Evolutionary conservation across 2,888 invertebrate species (phyloP).

Genomic region (Dione juno): DNA sequence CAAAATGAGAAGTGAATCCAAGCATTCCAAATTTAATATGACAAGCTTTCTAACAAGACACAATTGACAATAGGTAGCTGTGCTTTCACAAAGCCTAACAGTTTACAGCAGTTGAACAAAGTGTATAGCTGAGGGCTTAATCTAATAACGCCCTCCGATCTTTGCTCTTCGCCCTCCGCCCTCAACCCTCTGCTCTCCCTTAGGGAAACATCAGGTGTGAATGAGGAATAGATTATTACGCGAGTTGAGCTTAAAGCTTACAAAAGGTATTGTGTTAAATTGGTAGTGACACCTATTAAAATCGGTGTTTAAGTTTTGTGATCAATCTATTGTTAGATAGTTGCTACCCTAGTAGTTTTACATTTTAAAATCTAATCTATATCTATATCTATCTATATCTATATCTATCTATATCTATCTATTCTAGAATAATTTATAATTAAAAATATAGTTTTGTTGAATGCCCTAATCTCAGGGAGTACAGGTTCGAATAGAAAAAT

Average conservation of each 20-base stretch:
- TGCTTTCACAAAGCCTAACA: slow-evolving; percentile 15
- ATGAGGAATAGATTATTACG: slow-evolving; percentile 36
- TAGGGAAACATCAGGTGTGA: slow-evolving; percentile 39
- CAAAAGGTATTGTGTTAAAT: slow-evolving; percentile 17
- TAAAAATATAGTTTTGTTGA: too few species aligned
- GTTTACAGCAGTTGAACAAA: slow-evolving; percentile 44
- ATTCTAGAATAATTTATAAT: too few species aligned
- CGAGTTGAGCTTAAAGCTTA: slow-evolving; percentile 3
- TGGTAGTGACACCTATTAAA: background rate
- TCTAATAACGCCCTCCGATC: slow-evolving; percentile 53
- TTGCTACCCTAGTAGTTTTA: too few species aligned
- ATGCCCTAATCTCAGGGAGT: too few species aligned
- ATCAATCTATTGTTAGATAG: background rate
- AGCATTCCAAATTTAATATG: slow-evolving; percentile 24
- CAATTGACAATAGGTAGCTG: slow-evolving; percentile 13
- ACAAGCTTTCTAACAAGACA: slow-evolving; percentile 10
- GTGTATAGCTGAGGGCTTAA: slow-evolving; percentile 46
- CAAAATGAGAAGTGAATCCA: background rate
- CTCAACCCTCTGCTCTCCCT: slow-evolving; percentile 3
- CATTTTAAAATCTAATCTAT: too few species aligned
- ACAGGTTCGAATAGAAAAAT: too few species aligned
- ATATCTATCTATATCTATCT: too few species aligned
- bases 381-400: too few species aligned
- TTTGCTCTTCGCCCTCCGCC: slow-evolving; percentile 40
- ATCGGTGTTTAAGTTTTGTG: background rate